Evolutionary conservation across 35 echinoderm and acorn worm genomes (phyloP), one percentile per base, ranked within the genome.

Genomic region (Hemicentrotus pulcherrimus): DNA sequence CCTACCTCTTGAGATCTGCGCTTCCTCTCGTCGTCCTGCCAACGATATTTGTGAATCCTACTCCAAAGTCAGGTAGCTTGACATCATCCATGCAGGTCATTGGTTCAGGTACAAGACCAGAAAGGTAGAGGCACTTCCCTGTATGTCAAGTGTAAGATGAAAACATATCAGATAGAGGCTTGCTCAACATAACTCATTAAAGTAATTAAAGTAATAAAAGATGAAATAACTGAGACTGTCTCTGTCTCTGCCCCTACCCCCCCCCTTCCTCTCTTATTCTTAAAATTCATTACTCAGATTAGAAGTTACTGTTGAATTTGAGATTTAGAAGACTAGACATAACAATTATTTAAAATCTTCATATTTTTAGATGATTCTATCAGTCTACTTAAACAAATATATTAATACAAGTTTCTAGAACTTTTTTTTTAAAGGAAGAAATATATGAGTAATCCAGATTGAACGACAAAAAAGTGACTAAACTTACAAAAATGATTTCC

Each of bases 401-500:
- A 55, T 55, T 55, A 11, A 15, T 55, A 55, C 11, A 15, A 55
- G 50, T 55, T 15, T 11, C 10, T 10, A 55, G 50, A 55, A 55
- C 50, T 55, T 14, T 55, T 1, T 1, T 1, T 1, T 1, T 1
- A 41, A 41, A 41, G 35, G 35, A 41, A 12, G 52, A 14, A 59
- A 59, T 59, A 59, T 55, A 55, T 59, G 52, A 59, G 52, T 59
- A 59, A 59, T 59, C 52, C 16, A 59, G 16, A 59, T 14, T 11
- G 11, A 59, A 59, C 11, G 16, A 59, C 16, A n/a, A 78, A n/a
- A 24, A 28, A 28, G 65, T 78, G 19, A 78, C 19, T 22, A 71
- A 47, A 96, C 98, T 99, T 96, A 99, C 98, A 99, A 94, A 99
- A 99, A 94, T 99, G 98, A 91, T 99, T 99, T 88, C 98, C 98